Conservation (phyloP, 2,888 invertebrate species). For the Argyra leucocephala region DNA sequence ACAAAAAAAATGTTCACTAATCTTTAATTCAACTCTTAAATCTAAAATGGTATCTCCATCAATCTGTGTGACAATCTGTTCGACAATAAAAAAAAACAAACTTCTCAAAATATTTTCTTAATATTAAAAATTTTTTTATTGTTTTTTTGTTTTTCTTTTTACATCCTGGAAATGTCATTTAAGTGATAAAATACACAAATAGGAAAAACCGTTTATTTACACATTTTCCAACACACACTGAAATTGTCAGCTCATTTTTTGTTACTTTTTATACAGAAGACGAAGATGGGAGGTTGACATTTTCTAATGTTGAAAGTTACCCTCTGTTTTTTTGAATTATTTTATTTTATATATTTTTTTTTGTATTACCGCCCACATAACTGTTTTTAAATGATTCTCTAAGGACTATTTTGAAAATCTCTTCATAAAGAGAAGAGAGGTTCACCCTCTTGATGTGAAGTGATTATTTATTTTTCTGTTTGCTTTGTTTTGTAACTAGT, state of each 20-base stretch:
- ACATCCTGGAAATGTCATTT: background rate
- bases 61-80: too few species aligned
- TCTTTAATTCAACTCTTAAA: too few species aligned
- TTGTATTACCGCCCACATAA: background rate
- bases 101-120: too few species aligned
- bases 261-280: background rate
- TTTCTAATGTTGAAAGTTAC: background rate
- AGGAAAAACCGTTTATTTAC: background rate
- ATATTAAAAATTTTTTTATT: background rate
- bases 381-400: background rate
- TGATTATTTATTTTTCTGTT: too few species aligned
- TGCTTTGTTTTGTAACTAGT: too few species aligned
- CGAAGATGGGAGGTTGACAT: background rate
- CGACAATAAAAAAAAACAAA: too few species aligned
- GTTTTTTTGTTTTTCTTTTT: background rate
- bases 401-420: background rate
- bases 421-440: too few species aligned
- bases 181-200: conserved; percentile 1
- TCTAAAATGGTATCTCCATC: too few species aligned
- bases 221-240: background rate
- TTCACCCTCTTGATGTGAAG: too few species aligned
- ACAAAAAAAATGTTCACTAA: too few species aligned
- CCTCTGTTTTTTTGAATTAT: background rate
- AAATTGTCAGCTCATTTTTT: background rate
- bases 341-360: too few species aligned